Percentiles rank a stretch among this genome's conserved stretches.
phyloP scores from a whole-genome alignment of 2,113 vertebrate genomes.

The Actenoides lindsayi region DNA sequence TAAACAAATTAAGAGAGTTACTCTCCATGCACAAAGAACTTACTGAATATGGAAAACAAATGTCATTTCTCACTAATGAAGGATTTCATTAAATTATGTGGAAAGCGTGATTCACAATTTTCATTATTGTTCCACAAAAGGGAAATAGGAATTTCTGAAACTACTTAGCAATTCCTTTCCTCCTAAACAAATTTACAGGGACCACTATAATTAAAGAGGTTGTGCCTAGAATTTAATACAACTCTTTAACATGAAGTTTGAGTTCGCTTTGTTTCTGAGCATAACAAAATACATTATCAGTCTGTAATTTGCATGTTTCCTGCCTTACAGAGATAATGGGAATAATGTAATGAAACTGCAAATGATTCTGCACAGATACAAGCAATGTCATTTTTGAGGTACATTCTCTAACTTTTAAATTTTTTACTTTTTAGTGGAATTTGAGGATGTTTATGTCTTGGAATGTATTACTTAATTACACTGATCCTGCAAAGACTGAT shows the following conservation, averaged over 20 bases:
- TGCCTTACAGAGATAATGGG: not conserved
- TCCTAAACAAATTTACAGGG: slow-evolving; percentile 9
- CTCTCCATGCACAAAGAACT: not conserved
- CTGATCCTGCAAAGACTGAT: not conserved
- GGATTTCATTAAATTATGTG: slow-evolving; percentile 41
- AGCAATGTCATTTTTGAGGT: not conserved
- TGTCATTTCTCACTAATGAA: not conserved
- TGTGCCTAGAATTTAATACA: slow-evolving; percentile 22
- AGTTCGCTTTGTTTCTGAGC: not conserved
- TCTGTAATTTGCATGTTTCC: not conserved
- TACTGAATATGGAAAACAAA: slow-evolving; percentile 9
- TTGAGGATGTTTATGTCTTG: not conserved
- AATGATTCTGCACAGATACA: not conserved
- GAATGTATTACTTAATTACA: not conserved
- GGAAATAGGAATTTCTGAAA: slow-evolving; percentile 19
- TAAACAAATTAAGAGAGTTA: slow-evolving; percentile 18
- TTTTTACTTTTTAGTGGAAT: not conserved
- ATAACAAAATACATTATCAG: not conserved
- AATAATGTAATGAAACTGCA: not conserved
- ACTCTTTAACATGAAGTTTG: not conserved
- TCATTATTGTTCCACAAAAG: slow-evolving; percentile 30
- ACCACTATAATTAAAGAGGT: not conserved
- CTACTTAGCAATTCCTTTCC: not conserved
- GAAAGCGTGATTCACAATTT: slow-evolving; percentile 14
- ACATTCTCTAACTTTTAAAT: not conserved